Evolutionary conservation across 2,113 vertebrate species (phyloP), one percentile per base, ranked within the genome.

Genomic region (Zeus faber): DNA sequence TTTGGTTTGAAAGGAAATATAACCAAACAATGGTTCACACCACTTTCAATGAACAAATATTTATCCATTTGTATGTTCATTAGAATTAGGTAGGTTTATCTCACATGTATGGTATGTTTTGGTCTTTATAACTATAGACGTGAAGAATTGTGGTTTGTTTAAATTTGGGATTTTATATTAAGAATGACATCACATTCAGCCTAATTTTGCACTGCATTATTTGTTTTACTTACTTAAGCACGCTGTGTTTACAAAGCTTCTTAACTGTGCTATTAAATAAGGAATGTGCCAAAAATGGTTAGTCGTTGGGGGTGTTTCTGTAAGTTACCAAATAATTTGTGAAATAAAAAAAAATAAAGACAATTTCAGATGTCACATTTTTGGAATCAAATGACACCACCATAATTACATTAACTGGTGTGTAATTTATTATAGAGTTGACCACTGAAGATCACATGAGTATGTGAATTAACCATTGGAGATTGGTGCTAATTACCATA

Each of bases 391-490:
- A 49, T 49, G 14, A 39, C 23, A 37, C 48, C 23, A 37, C 48
- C 54, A 1, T 44, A 54, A 45, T n/a, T 4, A n/a, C 27, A 41
- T 24, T 27, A 49, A 67, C 61, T 78, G 60, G 72, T 76, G 62
- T 54, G 62, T 72, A 16, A 57, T 85, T 85, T 85, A 85, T 84
- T 84, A 73, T 78, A 76, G 76, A 81, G 66, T 67, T 70, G 78
- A 83, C 75, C 74, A 64, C 54, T 67, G 45, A 46, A 58, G 68
- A 79, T 82, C 79, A 83, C 82, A 80, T 61, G 62, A 67, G 50
- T 77, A 81, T 69, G 81, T 84, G 70, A 70, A 65, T 74, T 84
- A 83, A 80, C 80, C 74, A 77, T 77, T 82, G 62, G 74, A 68
- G 58, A 80, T 55, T 58, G 76, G 41, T 58, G 82, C 77, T 85